Conservation (phyloP, 2,888 invertebrate genomes). For the Herminia tarsipennalis region DNA sequence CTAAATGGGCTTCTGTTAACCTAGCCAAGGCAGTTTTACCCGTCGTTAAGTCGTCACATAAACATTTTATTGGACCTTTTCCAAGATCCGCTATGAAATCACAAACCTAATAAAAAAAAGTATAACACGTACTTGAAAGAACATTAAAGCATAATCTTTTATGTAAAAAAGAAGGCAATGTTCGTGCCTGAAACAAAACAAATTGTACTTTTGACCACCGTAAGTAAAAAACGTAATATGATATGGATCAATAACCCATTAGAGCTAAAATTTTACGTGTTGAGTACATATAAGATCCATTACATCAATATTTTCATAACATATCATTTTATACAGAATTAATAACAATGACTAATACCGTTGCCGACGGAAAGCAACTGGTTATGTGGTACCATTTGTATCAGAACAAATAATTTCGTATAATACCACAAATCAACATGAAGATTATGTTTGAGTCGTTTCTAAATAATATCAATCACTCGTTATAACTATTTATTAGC, state of each 20-base stretch:
- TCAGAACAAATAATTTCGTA: no score
- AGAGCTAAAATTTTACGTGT: slow-evolving; percentile 19
- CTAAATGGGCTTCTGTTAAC: not conserved
- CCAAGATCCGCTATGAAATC: slow-evolving; percentile 5
- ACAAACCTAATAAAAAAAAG: slow-evolving; percentile 17
- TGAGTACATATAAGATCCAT: slow-evolving; percentile 22
- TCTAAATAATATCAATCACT: no score
- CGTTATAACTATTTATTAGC: not conserved
- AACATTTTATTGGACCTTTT: slow-evolving; percentile 11
- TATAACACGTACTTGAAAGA: slow-evolving; percentile 31
- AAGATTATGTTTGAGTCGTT: no score
- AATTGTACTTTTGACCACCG: slow-evolving; percentile 4
- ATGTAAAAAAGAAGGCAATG: slow-evolving; percentile 23
- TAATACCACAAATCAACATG: no score
- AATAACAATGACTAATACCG: no score
- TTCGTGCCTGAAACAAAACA: slow-evolving; percentile 14
- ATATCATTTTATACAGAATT: not conserved
- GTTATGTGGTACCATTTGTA: no score
- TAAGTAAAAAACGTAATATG: slow-evolving; percentile 22
- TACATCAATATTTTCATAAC: not conserved
- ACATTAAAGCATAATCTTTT: slow-evolving; percentile 34
- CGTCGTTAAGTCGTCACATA: slow-evolving; percentile 1
- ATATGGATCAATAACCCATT: slow-evolving; percentile 39
- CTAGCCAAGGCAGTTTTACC: not conserved
- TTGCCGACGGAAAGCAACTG: no score